A percentile compares a stretch with the other conserved stretches of the same genome.
These are phyloP conservation scores for Aspidiotus rigidus DNA, from an alignment of 2,888 invertebrate genomes.

Conservation along the genomic window DNA sequence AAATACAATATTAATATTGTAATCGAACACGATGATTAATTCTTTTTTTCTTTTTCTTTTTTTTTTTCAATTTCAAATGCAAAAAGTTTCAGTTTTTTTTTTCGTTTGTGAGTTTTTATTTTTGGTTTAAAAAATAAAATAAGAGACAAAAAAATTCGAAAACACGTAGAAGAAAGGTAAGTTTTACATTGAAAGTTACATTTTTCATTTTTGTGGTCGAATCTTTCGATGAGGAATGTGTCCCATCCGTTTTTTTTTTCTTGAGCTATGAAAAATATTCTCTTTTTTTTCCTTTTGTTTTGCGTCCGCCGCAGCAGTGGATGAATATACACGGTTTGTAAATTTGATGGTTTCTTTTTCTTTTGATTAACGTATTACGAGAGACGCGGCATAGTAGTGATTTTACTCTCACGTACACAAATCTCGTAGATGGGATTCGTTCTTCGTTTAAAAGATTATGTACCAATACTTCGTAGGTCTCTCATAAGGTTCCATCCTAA, in stretches of 20 bases:
- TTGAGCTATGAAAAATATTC: not conserved
- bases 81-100: constrained; percentile 18
- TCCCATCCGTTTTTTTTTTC: constrained; percentile 39
- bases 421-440: constrained; percentile 26
- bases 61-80: constrained; percentile 15
- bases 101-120: constrained; percentile 25
- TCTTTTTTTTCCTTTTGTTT: constrained; percentile 34
- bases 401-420: not conserved
- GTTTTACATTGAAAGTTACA: constrained; percentile 7
- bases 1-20: constrained; percentile 1
- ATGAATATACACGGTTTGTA: constrained; percentile 18
- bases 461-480: not conserved
- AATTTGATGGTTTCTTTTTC: constrained; percentile 16
- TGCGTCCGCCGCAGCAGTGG: constrained; percentile 40
- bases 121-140: constrained; percentile 33
- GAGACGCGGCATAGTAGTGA: not conserved
- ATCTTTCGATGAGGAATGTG: constrained; percentile 39
- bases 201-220: not conserved
- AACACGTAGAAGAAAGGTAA: constrained; percentile 25
- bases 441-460: constrained; percentile 9
- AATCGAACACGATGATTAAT: too few species aligned
- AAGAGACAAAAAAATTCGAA: constrained; percentile 19
- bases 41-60: not conserved
- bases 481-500: not conserved
- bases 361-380: constrained; percentile 1